Conservation (phyloP, 2,113 vertebrate species). For the Peromyscus polionotus region DNA sequence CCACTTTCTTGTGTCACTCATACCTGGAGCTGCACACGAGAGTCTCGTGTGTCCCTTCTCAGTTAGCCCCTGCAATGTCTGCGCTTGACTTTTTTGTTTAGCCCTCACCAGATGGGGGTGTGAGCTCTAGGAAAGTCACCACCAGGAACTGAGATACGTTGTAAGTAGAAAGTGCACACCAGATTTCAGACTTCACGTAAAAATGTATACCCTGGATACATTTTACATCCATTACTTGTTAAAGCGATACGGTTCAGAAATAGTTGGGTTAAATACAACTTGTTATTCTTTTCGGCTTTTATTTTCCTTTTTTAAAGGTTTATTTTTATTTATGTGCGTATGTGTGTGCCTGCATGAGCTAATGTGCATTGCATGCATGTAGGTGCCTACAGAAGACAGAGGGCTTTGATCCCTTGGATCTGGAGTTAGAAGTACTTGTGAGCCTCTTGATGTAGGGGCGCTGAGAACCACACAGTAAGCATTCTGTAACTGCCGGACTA, state of each 20-base stretch:
- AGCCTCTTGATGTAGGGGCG: not conserved
- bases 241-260: not conserved
- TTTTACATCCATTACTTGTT: not conserved
- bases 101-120: not conserved
- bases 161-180: too few relatives aligned
- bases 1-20: not conserved
- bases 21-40: not conserved
- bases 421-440: not conserved
- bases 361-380: not conserved
- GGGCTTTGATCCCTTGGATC: not conserved
- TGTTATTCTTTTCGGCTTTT: not conserved
- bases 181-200: not conserved
- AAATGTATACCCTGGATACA: not conserved
- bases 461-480: too few relatives aligned
- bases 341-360: not conserved
- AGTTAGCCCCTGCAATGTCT: not conserved
- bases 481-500: not conserved
- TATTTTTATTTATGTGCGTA: not conserved
- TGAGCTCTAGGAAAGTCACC: not conserved
- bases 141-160: not conserved
- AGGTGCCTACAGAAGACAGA: not conserved
- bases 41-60: not conserved
- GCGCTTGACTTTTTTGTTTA: accelerated
- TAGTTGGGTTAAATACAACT: not conserved
- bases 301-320: not conserved